Base-by-base conservation (phyloP, 2,797 vertebrate genomes). In the Notoglanidium macrostoma region DNA sequence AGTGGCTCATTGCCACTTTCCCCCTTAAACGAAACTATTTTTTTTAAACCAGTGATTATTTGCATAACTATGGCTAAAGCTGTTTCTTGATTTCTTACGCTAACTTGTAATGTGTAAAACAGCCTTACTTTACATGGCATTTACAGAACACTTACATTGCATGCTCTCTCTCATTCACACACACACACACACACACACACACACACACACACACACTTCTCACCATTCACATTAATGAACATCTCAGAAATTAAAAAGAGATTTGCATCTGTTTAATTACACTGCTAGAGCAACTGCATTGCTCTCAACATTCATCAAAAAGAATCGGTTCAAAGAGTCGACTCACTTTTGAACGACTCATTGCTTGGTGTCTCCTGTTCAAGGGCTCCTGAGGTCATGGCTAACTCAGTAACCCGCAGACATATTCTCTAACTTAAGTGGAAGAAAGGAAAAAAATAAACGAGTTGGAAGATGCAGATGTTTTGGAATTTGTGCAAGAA, bases 381-480 rank as follows among this genome's bases (percentile, higher is more conserved):
- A 73, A 84, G 67, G 67, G 29, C 83, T 23, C 73, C 83, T 84
- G 83, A 73, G 83, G 83, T 59, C 83, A 59, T 79, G 5, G 55
- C 32, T 32, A 61, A 35, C 8, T 57, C 54, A 15, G 0, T 57
- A 40, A 55, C n/a, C n/a, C n/a, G 17, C 15, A 77, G 51, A 55
- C 29, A 78, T 9, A 29, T 19, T 9, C 9, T 54, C n/a, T 29
- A 55, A 55, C 3, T 10, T 12, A 5, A 46, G 23, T 10, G 1
- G 70, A 9, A 35, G 11, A 59, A 26, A 63, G 5, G 10, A 49
- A 49, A 49, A 49, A 10, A 68, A 32, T 68, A 29, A 65, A 65
- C 9, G 67, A 68, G 67, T 35, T 17, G 15, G 32, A 70, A 68
- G 2, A 8, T 23, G 35, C 35, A 14, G 3, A 21, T 3, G 10